A percentile compares a stretch with the other conserved stretches of the same genome.
Conservation (phyloP, 2,113 vertebrate genomes). For the Chloropsis cyanopogon region DNA sequence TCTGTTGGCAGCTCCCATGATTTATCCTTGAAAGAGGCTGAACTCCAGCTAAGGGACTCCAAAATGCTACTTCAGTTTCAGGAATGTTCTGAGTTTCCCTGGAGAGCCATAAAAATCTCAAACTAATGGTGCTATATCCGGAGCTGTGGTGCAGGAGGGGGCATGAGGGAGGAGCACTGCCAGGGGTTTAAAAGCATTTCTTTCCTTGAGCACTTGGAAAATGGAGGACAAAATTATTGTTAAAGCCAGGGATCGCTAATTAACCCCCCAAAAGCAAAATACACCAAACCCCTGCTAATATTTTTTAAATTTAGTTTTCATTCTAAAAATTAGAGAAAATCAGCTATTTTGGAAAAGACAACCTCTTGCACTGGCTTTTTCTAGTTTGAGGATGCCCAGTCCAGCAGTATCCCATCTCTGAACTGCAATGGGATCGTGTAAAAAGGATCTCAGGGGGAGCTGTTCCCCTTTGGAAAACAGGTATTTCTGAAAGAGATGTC, state of each 20-base stretch:
- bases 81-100: conserved; percentile 38
- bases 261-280: background rate
- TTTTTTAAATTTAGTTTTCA: background rate
- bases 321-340: background rate
- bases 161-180: background rate
- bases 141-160: background rate
- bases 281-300: background rate
- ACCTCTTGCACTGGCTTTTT: background rate
- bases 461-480: no score
- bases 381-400: background rate
- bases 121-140: background rate
- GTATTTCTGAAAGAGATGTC: background rate
- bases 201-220: background rate
- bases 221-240: background rate
- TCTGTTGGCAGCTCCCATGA: background rate
- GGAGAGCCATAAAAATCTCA: conserved; percentile 18
- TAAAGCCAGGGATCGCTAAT: background rate
- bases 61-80: conserved; percentile 30
- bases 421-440: background rate
- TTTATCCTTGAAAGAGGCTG: background rate
- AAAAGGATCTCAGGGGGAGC: background rate
- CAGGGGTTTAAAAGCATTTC: background rate
- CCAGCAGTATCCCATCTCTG: background rate
- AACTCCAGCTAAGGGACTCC: background rate
- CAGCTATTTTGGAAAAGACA: background rate